A percentile compares a stretch with the other conserved stretches of the same genome.
These are phyloP conservation scores for Lasius fuliginosus DNA, from an alignment of 2,888 invertebrate species.

Conservation along the genomic window DNA sequence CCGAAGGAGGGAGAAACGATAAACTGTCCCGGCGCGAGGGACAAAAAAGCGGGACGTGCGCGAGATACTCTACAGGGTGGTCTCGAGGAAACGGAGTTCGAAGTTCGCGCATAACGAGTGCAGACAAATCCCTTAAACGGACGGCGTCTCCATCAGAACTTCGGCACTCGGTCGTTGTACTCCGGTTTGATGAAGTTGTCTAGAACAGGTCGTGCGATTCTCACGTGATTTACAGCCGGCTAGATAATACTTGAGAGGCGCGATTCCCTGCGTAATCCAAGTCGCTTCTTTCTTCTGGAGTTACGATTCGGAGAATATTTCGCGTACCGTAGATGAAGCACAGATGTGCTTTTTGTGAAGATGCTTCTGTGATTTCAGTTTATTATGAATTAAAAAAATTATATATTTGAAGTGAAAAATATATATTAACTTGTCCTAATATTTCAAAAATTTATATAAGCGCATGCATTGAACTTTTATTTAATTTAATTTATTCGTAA, in stretches of 20 bases:
- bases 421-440: conserved; percentile 22
- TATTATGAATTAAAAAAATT: neutral
- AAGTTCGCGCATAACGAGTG: conserved; percentile 61
- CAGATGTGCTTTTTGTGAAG: neutral
- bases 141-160: conserved; percentile 26
- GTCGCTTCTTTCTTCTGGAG: neutral
- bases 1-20: conserved; percentile 64
- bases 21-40: conserved; percentile 57
- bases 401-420: neutral
- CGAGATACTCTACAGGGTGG: conserved; percentile 17
- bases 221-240: conserved; percentile 18
- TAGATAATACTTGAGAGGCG: conserved; percentile 18
- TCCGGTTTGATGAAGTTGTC: conserved; percentile 41
- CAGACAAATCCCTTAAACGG: neutral
- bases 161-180: conserved; percentile 22
- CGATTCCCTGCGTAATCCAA: neutral
- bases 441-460: conserved; percentile 4
- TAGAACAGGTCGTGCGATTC: conserved; percentile 5
- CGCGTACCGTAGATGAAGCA: neutral
- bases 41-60: neutral
- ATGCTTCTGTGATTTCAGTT: neutral
- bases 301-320: neutral
- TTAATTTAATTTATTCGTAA: conserved; percentile 22
- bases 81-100: conserved; percentile 23
- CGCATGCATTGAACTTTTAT: conserved; percentile 3